These are phyloP conservation scores for Tetraodon nigroviridis DNA, from an alignment of 2,113 vertebrate genomes.

Conservation along the genomic window DNA sequence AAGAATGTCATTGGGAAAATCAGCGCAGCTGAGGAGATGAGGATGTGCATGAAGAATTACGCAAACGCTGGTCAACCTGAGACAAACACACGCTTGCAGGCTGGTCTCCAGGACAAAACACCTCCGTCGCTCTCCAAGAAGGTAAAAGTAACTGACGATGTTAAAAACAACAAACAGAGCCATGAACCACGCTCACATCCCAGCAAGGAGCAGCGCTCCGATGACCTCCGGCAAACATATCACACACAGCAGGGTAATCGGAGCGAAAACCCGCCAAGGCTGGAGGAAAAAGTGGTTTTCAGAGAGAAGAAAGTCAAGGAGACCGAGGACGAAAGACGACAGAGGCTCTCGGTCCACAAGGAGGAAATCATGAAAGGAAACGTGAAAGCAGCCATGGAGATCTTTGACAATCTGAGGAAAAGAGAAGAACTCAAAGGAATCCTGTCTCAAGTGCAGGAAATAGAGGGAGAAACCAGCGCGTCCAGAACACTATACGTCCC, in stretches of 20 bases:
- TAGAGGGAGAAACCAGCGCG: conserved; percentile 79
- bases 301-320: conserved; percentile 81
- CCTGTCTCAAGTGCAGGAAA: conserved; percentile 79
- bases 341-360: conserved; percentile 85
- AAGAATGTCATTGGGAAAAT: conserved; percentile 63
- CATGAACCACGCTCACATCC: conserved; percentile 4
- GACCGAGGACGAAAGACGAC: conserved; percentile 81
- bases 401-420: conserved; percentile 82
- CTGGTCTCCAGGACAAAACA: conserved; percentile 38
- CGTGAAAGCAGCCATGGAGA: conserved; percentile 79
- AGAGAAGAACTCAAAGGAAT: conserved; percentile 87
- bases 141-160: conserved; percentile 33
- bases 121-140: conserved; percentile 39
- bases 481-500: conserved; percentile 81
- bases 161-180: conserved; percentile 8
- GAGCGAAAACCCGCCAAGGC: conserved; percentile 11
- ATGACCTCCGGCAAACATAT: conserved; percentile 6
- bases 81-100: conserved; percentile 44
- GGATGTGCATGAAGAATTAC: conserved; percentile 53
- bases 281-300: conserved; percentile 69
- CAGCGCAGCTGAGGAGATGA: conserved; percentile 60
- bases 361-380: conserved; percentile 89
- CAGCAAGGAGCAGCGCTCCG: conserved; percentile 1
- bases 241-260: conserved; percentile 3
- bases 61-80: conserved; percentile 46